phyloP scores from a whole-genome alignment of 2,797 vertebrate genomes.

The Hyperoplus immaculatus region DNA sequence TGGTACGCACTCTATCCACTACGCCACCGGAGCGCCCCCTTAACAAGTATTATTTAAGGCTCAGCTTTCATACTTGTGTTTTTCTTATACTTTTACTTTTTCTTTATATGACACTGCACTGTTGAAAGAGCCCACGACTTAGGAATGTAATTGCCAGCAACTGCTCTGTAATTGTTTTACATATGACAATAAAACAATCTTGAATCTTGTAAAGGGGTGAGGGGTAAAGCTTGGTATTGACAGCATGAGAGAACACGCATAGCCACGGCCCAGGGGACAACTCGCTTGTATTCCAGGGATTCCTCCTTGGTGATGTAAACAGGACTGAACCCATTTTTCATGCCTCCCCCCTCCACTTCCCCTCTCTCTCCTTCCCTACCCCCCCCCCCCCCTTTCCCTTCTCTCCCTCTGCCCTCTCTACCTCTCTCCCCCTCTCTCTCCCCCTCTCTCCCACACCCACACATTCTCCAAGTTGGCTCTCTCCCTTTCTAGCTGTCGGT shows the following conservation, averaged over 20 bases:
- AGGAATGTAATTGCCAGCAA: no score
- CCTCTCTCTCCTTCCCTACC: background rate
- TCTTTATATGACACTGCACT: no score
- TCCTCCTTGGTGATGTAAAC: slow-evolving; percentile 76
- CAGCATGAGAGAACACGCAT: slow-evolving; percentile 33
- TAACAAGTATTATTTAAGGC: no score
- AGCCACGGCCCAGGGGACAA: slow-evolving; percentile 28
- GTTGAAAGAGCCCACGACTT: no score
- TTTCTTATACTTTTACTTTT: no score
- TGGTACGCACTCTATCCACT: no score
- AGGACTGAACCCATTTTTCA: background rate
- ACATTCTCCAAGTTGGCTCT: slow-evolving; percentile 31
- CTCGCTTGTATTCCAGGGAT: slow-evolving; percentile 67
- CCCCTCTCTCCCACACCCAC: slow-evolving; percentile 53
- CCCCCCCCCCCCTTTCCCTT: slow-evolving; percentile 14
- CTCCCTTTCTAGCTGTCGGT: slow-evolving; percentile 41
- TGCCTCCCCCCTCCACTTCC: slow-evolving; percentile 15
- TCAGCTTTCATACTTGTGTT: no score
- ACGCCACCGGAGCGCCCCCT: no score
- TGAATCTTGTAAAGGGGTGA: no score
- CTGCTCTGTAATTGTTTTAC: no score
- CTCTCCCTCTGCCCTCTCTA: slow-evolving; percentile 23
- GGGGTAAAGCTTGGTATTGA: background rate
- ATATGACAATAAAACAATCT: no score
- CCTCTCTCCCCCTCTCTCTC: slow-evolving; percentile 22